Conservation (phyloP, 2,888 invertebrate genomes). For the Aradus depressus region DNA sequence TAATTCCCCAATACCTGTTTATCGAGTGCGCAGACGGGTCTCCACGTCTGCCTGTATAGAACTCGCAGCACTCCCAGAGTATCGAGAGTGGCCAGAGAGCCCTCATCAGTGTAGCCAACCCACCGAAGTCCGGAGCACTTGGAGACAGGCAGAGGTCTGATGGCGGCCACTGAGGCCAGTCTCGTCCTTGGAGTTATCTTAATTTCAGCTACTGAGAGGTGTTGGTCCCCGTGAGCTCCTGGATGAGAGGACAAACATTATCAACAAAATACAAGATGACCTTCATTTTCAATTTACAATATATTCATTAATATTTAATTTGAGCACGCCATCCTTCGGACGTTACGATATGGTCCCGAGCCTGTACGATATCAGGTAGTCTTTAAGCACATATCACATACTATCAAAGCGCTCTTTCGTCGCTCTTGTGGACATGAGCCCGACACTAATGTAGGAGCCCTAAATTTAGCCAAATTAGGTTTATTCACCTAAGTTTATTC, state of each 20-base stretch:
- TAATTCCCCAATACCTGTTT: constrained; percentile 31
- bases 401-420: no score
- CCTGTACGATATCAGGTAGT: no score
- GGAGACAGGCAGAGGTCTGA: constrained; percentile 47
- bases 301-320: not conserved
- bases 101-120: constrained; percentile 71
- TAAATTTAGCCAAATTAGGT: no score
- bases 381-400: no score
- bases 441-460: no score
- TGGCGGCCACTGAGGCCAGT: constrained; percentile 19
- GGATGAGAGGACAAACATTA: constrained; percentile 28
- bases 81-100: constrained; percentile 68
- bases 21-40: constrained; percentile 64
- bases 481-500: no score
- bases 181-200: constrained; percentile 25
- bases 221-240: constrained; percentile 36
- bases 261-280: constrained; percentile 10
- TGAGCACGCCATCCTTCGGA: no score
- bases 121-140: constrained; percentile 57
- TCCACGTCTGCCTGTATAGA: constrained; percentile 62
- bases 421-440: no score
- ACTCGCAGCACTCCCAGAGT: constrained; percentile 62
- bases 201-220: constrained; percentile 40
- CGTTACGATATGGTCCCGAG: no score
- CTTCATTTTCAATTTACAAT: not conserved